Percentiles rank a stretch among this genome's conserved stretches.
phyloP scores from a whole-genome alignment of 2,888 invertebrate species.

The Podabrus alpinus region DNA sequence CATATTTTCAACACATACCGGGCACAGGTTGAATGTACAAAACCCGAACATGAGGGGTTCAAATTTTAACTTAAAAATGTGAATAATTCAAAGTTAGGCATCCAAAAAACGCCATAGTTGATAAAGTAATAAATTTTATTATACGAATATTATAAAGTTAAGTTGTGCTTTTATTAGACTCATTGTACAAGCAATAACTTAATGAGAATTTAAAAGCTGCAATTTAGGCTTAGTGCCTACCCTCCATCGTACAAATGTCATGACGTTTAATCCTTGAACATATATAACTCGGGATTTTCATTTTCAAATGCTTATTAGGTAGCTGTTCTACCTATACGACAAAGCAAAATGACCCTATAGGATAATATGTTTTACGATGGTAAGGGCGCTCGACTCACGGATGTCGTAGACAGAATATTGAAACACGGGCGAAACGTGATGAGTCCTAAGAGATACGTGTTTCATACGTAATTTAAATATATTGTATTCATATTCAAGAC shows the following conservation, averaged over 20 bases:
- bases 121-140: background rate
- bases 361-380: slow-evolving; percentile 25
- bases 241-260: slow-evolving; percentile 23
- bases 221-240: slow-evolving; percentile 16
- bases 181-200: slow-evolving; percentile 18
- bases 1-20: too few species aligned
- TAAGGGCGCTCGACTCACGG: slow-evolving; percentile 18
- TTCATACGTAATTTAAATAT: slow-evolving; percentile 32
- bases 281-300: slow-evolving; percentile 28
- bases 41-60: background rate
- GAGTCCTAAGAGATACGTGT: slow-evolving; percentile 29
- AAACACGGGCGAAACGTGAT: slow-evolving; percentile 29
- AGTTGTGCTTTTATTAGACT: slow-evolving; percentile 6
- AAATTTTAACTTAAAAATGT: background rate
- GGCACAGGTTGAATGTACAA: too few species aligned
- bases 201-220: slow-evolving; percentile 20
- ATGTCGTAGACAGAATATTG: slow-evolving; percentile 30
- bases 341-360: slow-evolving; percentile 25
- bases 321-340: slow-evolving; percentile 20
- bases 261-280: slow-evolving; percentile 21
- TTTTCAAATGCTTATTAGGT: slow-evolving; percentile 28
- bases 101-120: background rate
- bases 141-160: background rate
- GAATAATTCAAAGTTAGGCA: background rate
- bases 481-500: slow-evolving; percentile 26